These are phyloP conservation scores for Phyllopteryx taeniolatus DNA, from an alignment of 2,113 vertebrate genomes.

Conservation along the genomic window DNA sequence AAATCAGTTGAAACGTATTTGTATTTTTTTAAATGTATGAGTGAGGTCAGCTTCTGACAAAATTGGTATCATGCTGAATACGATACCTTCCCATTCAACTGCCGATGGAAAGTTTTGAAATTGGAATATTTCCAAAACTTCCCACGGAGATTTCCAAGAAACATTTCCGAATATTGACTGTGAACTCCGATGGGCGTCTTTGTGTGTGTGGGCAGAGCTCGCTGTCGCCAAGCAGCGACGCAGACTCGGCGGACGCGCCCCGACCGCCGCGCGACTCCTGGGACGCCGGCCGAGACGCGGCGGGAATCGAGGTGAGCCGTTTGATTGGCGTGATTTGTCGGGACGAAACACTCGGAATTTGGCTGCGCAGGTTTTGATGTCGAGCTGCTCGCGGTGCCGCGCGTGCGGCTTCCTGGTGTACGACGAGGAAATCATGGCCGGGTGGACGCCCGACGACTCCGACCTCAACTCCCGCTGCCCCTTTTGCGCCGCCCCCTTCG, in stretches of 20 bases:
- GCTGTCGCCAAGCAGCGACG: conserved; percentile 83
- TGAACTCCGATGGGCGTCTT: too few species aligned
- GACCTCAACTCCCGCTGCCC: conserved; percentile 91
- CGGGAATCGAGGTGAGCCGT: conserved; percentile 77
- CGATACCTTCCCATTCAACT: too few species aligned
- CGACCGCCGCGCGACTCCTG: conserved; percentile 73
- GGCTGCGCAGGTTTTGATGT: conserved; percentile 71
- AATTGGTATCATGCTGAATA: too few species aligned
- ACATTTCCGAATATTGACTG: too few species aligned
- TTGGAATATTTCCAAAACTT: too few species aligned
- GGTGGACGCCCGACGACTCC: conserved; percentile 92
- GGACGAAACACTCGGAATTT: background rate
- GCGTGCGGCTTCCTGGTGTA: conserved; percentile 84
- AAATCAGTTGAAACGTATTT: too few species aligned
- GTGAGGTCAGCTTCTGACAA: too few species aligned
- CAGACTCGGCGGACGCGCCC: conserved; percentile 79
- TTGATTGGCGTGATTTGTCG: too few species aligned
- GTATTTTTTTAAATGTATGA: too few species aligned
- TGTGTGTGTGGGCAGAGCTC: conserved; percentile 76
- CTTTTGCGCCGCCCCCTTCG: conserved; percentile 83
- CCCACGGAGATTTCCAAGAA: too few species aligned
- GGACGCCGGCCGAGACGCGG: conserved; percentile 72
- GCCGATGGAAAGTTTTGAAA: too few species aligned
- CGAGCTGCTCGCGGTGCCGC: conserved; percentile 86
- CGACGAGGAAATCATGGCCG: conserved; percentile 95